Evolutionary conservation across 2,797 vertebrate species (phyloP).

Genomic region (Neoniphon sammara): DNA sequence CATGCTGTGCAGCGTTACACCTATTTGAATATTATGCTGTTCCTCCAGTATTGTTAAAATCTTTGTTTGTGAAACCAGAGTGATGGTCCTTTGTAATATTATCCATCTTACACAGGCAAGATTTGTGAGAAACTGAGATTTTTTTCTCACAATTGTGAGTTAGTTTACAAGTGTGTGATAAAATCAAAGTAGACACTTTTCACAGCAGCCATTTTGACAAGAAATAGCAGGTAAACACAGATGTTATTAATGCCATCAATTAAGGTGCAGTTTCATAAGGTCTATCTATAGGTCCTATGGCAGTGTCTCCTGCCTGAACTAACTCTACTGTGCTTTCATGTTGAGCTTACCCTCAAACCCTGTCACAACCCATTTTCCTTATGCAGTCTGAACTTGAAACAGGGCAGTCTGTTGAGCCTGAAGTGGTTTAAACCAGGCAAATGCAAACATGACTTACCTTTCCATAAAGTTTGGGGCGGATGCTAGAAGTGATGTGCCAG

Average conservation of each 20-base stretch:
- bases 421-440: constrained; percentile 1
- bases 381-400: constrained; percentile 32
- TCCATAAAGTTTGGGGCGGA: constrained; percentile 52
- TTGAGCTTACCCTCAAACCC: constrained; percentile 16
- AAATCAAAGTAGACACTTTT: too few species aligned
- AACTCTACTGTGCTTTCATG: constrained; percentile 15
- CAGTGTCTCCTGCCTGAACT: constrained; percentile 28
- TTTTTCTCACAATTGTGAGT: too few species aligned
- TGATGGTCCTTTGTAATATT: too few species aligned
- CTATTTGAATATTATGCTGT: too few species aligned
- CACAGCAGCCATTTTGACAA: too few species aligned
- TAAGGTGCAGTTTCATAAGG: constrained; percentile 4
- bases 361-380: constrained; percentile 43
- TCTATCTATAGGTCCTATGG: background rate
- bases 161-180: too few species aligned
- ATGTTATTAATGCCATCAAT: background rate
- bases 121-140: too few species aligned
- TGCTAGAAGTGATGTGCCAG: constrained; percentile 33
- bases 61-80: too few species aligned
- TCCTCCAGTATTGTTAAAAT: too few species aligned
- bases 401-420: constrained; percentile 5
- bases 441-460: constrained; percentile 64
- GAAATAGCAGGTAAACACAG: too few species aligned
- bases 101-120: too few species aligned
- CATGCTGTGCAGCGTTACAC: too few species aligned